Base-by-base conservation (phyloP, 2,888 invertebrate species). In the Hydriomena furcata region DNA sequence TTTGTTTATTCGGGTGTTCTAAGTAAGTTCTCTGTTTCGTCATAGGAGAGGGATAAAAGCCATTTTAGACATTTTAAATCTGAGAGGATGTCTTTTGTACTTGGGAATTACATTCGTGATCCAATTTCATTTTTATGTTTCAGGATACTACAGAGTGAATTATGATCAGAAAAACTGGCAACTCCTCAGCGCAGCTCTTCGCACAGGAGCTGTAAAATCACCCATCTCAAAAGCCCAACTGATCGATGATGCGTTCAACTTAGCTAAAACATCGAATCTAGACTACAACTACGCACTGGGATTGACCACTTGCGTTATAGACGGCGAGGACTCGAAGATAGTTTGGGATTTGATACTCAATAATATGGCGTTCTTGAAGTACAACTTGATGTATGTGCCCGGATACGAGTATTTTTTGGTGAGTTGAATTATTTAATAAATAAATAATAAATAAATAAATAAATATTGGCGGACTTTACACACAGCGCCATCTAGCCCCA, bases 211-310 rank as follows among this genome's bases (percentile, higher is more conserved):
- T 1, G 77, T 89, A 1, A 91, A 93, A 38, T 91, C 93, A 0
- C 84, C 92, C 0, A 83, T 93, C 1, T 93, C 93, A 23, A 91
- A 94, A 43, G 94, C 94, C 0, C 95, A 95, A 69, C 81, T 96
- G 0, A 90, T 96, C 5, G 94, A 95, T 68, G 96, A 96, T 68
- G 92, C 94, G 0, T 92, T 94, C 72, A 93, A 93, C 68, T 72
- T 94, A 5, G 94, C 94, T 7, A 91, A 93, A 65, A 86, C 91
- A 0, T 91, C 91, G 0, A 78, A 86, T 28, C 73, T 94, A 0
- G 78, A 92, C 64, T 94, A 94, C 71, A 84, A 83, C 34, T 81
- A 92, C 3, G 93, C 94, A 0, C 84, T 95, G 8, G 91, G 92
- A 1, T 67, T 95, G 12, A 92, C 93, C 5, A 90, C 91, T 7